phyloP scores from a whole-genome alignment of 2,113 vertebrate genomes.

The Prunella himalayana region DNA sequence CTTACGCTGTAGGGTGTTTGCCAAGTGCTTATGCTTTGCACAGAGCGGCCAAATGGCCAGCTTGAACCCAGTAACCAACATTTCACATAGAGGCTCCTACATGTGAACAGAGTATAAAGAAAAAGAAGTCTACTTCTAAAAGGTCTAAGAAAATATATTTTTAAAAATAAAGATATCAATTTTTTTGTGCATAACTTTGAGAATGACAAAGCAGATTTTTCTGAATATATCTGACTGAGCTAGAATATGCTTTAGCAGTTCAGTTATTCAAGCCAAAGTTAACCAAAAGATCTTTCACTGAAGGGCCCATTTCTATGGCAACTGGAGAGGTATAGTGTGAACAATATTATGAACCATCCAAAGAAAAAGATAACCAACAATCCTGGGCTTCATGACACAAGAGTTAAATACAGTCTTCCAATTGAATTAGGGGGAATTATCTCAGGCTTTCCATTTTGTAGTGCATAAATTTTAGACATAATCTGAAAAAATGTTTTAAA shows the following conservation, averaged over 20 bases:
- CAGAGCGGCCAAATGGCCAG: neutral
- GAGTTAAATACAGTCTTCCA: neutral
- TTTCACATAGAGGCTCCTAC: neutral
- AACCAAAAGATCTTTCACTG: neutral
- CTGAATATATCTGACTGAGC: neutral
- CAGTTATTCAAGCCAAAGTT: neutral
- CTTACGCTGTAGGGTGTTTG: neutral
- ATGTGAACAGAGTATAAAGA: neutral
- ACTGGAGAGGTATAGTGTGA: neutral
- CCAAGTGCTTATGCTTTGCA: neutral
- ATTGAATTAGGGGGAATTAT: neutral
- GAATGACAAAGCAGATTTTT: neutral
- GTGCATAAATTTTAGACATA: neutral
- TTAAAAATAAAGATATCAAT: fast-evolving
- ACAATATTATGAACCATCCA: neutral
- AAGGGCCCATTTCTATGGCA: neutral
- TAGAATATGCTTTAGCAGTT: neutral
- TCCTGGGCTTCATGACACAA: neutral
- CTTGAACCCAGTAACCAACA: neutral
- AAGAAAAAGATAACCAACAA: neutral
- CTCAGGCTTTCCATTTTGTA: neutral
- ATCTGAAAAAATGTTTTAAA: neutral
- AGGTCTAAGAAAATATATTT: neutral
- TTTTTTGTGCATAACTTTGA: neutral
- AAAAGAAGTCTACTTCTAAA: neutral